Percentiles rank a stretch among this genome's conserved stretches.
Conservation (phyloP, 2,113 vertebrate species). For the Odocoileus virginianus region DNA sequence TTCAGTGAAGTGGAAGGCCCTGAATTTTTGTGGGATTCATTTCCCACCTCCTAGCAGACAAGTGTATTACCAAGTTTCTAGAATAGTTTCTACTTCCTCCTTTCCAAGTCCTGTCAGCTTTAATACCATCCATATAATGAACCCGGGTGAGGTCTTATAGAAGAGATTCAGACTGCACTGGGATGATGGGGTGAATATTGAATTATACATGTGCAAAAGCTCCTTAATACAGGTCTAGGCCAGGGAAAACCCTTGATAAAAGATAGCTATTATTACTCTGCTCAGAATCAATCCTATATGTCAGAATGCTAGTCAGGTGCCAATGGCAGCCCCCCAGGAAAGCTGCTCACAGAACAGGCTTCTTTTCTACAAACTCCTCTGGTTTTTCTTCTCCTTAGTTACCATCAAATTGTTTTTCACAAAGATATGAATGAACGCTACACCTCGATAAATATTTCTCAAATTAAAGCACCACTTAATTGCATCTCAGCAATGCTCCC, state of each 20-base stretch:
- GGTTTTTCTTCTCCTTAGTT: not conserved
- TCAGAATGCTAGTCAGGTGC: not conserved
- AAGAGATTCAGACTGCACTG: not conserved
- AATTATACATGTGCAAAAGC: not conserved
- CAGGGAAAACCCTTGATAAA: not conserved
- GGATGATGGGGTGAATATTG: not conserved
- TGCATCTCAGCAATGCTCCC: constrained; percentile 40
- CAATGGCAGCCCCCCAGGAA: not conserved
- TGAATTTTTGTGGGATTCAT: not conserved
- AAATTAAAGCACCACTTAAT: constrained; percentile 61
- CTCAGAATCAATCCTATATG: not conserved
- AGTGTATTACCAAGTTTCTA: not conserved
- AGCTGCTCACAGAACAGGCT: not conserved
- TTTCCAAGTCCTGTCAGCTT: not conserved
- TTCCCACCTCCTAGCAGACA: not conserved
- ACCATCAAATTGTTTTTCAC: not conserved
- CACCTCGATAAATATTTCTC: constrained; percentile 50
- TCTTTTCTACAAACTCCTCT: not conserved
- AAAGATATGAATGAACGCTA: not conserved
- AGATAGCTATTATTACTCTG: not conserved
- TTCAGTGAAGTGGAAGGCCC: not conserved
- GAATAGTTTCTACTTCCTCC: not conserved
- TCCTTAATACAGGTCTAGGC: not conserved
- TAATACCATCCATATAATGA: not conserved
- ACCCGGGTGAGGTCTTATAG: not conserved